phyloP scores from a whole-genome alignment of 2,888 invertebrate species.

The Eristalinus sepulchralis region DNA sequence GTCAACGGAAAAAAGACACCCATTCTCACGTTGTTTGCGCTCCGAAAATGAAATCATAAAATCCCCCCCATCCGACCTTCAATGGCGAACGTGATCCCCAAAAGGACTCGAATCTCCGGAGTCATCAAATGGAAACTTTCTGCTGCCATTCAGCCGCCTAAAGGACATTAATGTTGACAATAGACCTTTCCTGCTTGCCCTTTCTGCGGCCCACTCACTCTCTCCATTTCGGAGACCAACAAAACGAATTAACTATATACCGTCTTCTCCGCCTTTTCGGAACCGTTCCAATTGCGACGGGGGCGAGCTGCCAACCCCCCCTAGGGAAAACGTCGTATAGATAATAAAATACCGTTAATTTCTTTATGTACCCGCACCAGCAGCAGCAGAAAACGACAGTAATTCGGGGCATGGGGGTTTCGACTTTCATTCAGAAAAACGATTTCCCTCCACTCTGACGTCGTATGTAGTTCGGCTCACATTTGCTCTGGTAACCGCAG shows the following conservation, averaged over 20 bases:
- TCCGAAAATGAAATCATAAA: slow-evolving; percentile 32
- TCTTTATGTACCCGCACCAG: slow-evolving; percentile 3
- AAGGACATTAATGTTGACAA: slow-evolving; percentile 29
- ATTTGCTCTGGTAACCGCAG: neutral
- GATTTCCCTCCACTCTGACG: slow-evolving; percentile 34
- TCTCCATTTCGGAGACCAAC: neutral
- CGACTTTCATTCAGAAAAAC: slow-evolving; percentile 47
- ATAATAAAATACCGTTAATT: slow-evolving; percentile 24
- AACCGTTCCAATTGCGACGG: neutral
- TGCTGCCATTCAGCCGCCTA: slow-evolving; percentile 18
- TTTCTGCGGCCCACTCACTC: neutral
- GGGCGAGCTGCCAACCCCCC: neutral
- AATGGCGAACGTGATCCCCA: slow-evolving; percentile 7
- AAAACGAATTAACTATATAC: neutral
- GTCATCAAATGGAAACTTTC: slow-evolving; percentile 27
- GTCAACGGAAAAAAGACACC: neutral
- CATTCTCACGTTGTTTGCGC: slow-evolving; percentile 12
- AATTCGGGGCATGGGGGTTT: neutral
- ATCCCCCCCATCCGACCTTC: slow-evolving; percentile 3
- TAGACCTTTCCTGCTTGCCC: neutral
- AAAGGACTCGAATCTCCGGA: neutral
- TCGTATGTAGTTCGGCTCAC: slow-evolving; percentile 14
- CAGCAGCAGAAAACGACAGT: neutral
- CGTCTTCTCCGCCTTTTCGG: slow-evolving; percentile 21
- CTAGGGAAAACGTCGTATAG: neutral